Evolutionary conservation across 2,113 vertebrate species (phyloP).

Genomic region (Cyphomyrus plagiostoma): DNA sequence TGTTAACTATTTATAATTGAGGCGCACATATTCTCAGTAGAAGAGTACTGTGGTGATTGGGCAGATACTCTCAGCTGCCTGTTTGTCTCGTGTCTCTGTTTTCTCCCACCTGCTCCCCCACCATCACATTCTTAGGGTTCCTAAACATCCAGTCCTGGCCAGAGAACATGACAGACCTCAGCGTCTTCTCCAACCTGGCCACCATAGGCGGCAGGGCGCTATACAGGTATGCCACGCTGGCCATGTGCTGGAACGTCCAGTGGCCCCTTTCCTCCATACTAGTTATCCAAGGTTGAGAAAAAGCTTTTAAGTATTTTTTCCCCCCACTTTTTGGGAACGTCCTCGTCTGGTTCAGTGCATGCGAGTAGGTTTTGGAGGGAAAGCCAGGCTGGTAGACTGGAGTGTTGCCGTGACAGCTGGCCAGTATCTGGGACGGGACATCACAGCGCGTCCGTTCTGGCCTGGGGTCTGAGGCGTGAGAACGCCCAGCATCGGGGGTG

Average conservation of each 20-base stretch:
- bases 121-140: conserved; percentile 66
- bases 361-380: not conserved
- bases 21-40: not conserved
- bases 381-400: not conserved
- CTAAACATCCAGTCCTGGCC: conserved; percentile 98
- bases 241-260: not conserved
- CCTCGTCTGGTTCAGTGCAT: not conserved
- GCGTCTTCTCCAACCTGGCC: conserved; percentile 87
- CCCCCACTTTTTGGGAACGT: not conserved
- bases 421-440: not conserved
- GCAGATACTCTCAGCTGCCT: not conserved
- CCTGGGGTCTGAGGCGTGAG: not conserved
- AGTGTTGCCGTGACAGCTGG: not conserved
- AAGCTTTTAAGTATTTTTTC: not conserved
- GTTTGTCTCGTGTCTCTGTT: not conserved
- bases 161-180: conserved; percentile 94
- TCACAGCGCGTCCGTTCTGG: not conserved
- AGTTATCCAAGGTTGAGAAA: not conserved
- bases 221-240: conserved; percentile 71
- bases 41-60: not conserved
- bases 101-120: not conserved
- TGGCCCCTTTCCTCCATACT: not conserved
- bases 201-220: conserved; percentile 88
- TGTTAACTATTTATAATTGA: not conserved
- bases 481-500: not conserved